These are phyloP conservation scores for Planiliza haematocheilus DNA, from an alignment of 2,113 vertebrate species.

Conservation along the genomic window DNA sequence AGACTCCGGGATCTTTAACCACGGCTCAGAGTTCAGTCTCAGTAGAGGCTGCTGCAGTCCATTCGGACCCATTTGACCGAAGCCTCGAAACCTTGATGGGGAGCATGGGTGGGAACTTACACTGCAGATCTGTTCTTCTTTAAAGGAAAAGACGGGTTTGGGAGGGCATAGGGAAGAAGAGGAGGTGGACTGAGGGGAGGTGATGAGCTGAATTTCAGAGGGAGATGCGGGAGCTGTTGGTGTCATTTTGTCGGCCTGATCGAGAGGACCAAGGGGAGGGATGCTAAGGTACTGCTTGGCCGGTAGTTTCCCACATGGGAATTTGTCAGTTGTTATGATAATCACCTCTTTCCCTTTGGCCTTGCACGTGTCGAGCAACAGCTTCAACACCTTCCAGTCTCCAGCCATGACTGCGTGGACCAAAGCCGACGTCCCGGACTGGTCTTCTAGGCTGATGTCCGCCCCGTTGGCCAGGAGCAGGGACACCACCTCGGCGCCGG, in stretches of 20 bases:
- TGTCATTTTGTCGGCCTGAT: constrained; percentile 61
- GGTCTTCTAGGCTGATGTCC: constrained; percentile 91
- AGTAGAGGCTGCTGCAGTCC: constrained; percentile 80
- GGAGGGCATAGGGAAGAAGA: constrained; percentile 52
- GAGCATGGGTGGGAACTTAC: constrained; percentile 79
- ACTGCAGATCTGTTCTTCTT: constrained; percentile 64
- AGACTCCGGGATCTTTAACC: constrained; percentile 84
- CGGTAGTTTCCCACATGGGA: constrained; percentile 80
- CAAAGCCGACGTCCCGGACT: constrained; percentile 85
- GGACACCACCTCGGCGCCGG: constrained; percentile 87
- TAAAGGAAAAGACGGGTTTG: constrained; percentile 72
- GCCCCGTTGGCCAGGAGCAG: constrained; percentile 87
- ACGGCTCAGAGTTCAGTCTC: constrained; percentile 85
- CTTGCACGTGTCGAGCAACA: constrained; percentile 91
- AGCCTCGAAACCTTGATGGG: constrained; percentile 62
- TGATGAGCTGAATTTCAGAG: constrained; percentile 86
- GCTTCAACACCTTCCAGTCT: constrained; percentile 86
- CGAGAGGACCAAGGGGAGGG: constrained; percentile 71
- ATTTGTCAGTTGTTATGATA: constrained; percentile 89
- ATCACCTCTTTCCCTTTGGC: constrained; percentile 93
- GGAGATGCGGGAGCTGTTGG: constrained; percentile 77
- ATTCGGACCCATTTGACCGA: constrained; percentile 27
- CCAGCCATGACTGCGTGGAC: constrained; percentile 88
- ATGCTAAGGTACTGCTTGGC: constrained; percentile 87
- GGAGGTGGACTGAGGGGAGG: constrained; percentile 65